Conservation (phyloP, 30 jellyfish, hydroid and myxozoan species). For the Cassiopea xamachana region DNA sequence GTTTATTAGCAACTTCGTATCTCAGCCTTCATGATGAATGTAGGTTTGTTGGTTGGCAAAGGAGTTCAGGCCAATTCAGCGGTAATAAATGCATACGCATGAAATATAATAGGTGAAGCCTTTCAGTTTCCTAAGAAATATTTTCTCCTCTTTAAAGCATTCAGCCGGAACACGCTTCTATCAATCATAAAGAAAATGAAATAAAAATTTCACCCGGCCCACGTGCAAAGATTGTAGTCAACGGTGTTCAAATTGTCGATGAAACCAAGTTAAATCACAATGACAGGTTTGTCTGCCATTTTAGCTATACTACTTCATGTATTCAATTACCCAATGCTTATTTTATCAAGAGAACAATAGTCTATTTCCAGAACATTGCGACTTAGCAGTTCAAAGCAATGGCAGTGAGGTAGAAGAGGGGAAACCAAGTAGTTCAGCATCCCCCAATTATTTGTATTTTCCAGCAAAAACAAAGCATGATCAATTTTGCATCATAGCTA, state of each 20-base stretch:
- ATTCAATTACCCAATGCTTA: neutral
- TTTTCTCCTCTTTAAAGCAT: slow-evolving; percentile 52
- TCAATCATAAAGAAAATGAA: slow-evolving; percentile 51
- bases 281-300: slow-evolving; percentile 74
- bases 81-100: neutral
- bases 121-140: neutral
- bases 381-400: no score
- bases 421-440: no score
- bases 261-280: slow-evolving; percentile 82
- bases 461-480: no score
- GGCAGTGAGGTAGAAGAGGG: no score
- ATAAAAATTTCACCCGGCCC: slow-evolving; percentile 71
- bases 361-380: no score
- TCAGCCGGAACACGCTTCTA: slow-evolving; percentile 74
- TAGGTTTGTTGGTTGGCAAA: no score
- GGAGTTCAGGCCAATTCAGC: neutral
- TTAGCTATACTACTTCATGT: neutral
- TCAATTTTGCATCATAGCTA: no score
- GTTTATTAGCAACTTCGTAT: no score
- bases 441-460: no score
- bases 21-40: no score
- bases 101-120: neutral
- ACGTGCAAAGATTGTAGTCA: slow-evolving; percentile 80
- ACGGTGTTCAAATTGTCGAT: slow-evolving; percentile 82
- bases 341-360: neutral